These are phyloP conservation scores for Pseudolaguvia tuberculata DNA, from an alignment of 2,113 vertebrate species.

Conservation along the genomic window DNA sequence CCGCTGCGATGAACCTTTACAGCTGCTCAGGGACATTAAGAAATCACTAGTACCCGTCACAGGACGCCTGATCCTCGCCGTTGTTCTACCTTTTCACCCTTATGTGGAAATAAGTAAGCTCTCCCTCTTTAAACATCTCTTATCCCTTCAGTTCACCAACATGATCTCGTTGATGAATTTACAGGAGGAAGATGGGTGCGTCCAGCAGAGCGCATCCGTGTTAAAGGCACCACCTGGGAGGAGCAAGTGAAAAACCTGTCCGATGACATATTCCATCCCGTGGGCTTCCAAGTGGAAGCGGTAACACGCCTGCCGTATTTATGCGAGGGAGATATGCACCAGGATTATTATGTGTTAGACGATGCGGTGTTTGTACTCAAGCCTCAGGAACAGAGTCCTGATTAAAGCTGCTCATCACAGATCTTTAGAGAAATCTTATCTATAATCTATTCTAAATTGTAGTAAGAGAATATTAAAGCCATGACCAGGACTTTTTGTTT, in stretches of 20 bases:
- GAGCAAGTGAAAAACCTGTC: constrained; percentile 89
- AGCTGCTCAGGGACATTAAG: constrained; percentile 82
- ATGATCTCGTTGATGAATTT: not conserved
- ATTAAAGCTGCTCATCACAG: not conserved
- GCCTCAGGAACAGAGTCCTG: constrained; percentile 40
- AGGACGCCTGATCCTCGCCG: constrained; percentile 84
- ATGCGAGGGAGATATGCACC: constrained; percentile 96
- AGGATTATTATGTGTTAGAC: constrained; percentile 92
- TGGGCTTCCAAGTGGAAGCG: constrained; percentile 86
- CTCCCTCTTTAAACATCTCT: not conserved
- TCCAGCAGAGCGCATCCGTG: constrained; percentile 79
- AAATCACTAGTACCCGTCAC: constrained; percentile 80
- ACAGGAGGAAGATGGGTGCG: constrained; percentile 93
- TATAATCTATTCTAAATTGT: not conserved
- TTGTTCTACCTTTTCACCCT: constrained; percentile 90
- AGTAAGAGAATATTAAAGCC: not conserved
- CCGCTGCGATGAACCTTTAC: constrained; percentile 87
- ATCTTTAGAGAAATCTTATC: no score
- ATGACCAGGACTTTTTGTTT: not conserved
- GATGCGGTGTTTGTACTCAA: constrained; percentile 93
- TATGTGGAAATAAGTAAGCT: constrained; percentile 92
- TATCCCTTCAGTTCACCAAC: not conserved
- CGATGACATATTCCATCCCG: constrained; percentile 76
- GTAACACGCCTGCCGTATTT: constrained; percentile 94
- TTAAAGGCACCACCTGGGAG: constrained; percentile 90